These are phyloP conservation scores for Takifugu ocellatus DNA, from an alignment of 2,797 vertebrate genomes.

Conservation along the genomic window DNA sequence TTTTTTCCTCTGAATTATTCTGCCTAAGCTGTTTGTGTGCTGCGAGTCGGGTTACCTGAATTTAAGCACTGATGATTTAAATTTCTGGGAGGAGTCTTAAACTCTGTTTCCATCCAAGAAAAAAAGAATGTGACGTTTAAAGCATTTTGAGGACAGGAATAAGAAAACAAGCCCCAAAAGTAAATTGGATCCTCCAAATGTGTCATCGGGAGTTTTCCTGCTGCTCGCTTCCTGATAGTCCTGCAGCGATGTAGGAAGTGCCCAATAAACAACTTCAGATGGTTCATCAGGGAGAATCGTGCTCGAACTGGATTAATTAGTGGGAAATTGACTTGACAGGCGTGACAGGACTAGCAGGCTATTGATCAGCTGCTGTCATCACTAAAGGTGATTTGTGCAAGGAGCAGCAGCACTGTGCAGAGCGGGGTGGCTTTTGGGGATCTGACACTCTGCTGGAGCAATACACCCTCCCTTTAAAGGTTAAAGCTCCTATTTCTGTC, in stretches of 20 bases:
- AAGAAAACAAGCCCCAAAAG: conserved; percentile 3
- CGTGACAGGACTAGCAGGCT: conserved; percentile 45
- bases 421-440: not conserved
- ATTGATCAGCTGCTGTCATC: conserved; percentile 63
- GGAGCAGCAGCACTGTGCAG: conserved; percentile 16
- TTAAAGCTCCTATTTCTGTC: too few relatives aligned
- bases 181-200: conserved; percentile 10
- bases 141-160: conserved; percentile 1
- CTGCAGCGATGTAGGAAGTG: conserved; percentile 19
- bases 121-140: not conserved
- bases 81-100: conserved; percentile 18
- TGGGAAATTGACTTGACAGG: conserved; percentile 57
- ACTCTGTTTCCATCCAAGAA: not conserved
- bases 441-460: too few relatives aligned
- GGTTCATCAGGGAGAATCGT: conserved; percentile 47
- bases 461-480: too few relatives aligned
- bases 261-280: conserved; percentile 35
- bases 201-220: conserved; percentile 19
- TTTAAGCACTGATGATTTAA: conserved; percentile 19
- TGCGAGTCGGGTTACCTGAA: not conserved
- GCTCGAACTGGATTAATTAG: conserved; percentile 58
- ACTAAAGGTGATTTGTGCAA: conserved; percentile 53
- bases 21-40: not conserved
- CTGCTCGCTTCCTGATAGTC: not conserved
- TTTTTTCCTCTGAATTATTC: too few relatives aligned